Evolutionary conservation across 1,140 invertebrate genomes (phyloP), one percentile per base, ranked within the genome.

Genomic region (Aphidius gifuensis): DNA sequence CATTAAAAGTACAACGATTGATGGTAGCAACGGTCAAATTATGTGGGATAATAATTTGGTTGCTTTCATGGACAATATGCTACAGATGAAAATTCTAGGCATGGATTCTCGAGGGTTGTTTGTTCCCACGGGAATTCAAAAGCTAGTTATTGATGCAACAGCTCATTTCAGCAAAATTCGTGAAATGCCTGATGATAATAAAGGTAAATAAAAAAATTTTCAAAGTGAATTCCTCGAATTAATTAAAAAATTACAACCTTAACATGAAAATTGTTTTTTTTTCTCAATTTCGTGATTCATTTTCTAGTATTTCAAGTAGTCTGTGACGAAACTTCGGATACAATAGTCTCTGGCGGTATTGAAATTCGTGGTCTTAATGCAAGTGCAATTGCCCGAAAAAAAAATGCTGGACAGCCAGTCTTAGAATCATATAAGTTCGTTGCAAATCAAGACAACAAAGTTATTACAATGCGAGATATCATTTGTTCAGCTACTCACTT

Each of bases 51-150:
- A 89, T 68, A 95, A 96, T 75, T 97, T 93, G 93, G 87, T 94
- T 0, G 86, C 93, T 1, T 97, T 96, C 76, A 87, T 97, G 84
- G 96, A 98, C 76, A 93, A 90, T 21, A 91, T 97, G 87, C 77
- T 97, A n/a, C 95, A 98, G 75, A 86, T 96, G 64, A 86, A 90
- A 64, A 88, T 97, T 53, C 70, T 97, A 1, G 84, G 85, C 38
- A 79, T 85, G 11, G 90, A 93, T 66, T 88, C 88, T 0, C 78
- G 90, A 62, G 84, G 86, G 16, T 83, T 97, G 0, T 88, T 88
- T 69, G 86, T 98, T 1, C 95, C 95, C 3, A 96, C 92, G 0
- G 87, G 89, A 66, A 92, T 98, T 40, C 84, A 88, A 51, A 90
- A 88, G 62, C 70, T 97, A 1, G 83, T 86, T 6, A 92, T 98